phyloP scores from a whole-genome alignment of 2,113 vertebrate species.

The Strix uralensis region DNA sequence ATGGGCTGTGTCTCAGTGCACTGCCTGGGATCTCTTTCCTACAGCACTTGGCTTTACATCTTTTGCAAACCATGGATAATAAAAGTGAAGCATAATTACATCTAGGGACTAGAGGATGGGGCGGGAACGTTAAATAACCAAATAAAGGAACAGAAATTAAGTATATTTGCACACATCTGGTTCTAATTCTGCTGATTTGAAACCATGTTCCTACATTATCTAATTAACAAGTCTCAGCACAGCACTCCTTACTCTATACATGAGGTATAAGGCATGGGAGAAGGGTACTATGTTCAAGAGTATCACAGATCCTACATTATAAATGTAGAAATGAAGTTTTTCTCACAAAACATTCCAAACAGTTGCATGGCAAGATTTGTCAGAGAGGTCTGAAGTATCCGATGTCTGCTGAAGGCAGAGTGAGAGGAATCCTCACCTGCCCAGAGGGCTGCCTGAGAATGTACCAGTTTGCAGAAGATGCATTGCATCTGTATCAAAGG shows the following conservation, averaged over 20 bases:
- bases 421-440: background rate
- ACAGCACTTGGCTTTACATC: background rate
- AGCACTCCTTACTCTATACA: background rate
- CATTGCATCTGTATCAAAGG: background rate
- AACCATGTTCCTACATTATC: background rate
- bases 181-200: background rate
- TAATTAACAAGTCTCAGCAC: background rate
- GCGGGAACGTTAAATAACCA: background rate
- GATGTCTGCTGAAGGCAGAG: background rate
- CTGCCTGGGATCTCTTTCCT: background rate
- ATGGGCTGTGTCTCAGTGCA: background rate
- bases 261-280: background rate
- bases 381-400: background rate
- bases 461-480: background rate
- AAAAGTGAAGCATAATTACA: background rate
- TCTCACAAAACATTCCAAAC: background rate
- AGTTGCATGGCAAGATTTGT: background rate
- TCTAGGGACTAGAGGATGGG: background rate
- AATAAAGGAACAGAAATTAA: background rate
- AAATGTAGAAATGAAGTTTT: background rate
- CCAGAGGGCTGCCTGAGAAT: background rate
- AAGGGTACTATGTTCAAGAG: background rate
- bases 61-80: background rate
- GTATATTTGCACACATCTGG: background rate
- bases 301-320: background rate